Evolutionary conservation across 1,140 invertebrate species (phyloP).

Genomic region (Drosophila melanogaster): Release_6_plus_ISO1_MT NC_004354.4:8312501-8313000

Average conservation of each 20-base stretch:
- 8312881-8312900: too few species aligned
- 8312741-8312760: slow-evolving; percentile 14
- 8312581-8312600: not conserved
- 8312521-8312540: slow-evolving; percentile 30
- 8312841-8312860: too few species aligned
- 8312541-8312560: slow-evolving; percentile 47
- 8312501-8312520: slow-evolving; percentile 47
- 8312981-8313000: too few species aligned
- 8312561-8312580: slow-evolving; percentile 40
- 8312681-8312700: slow-evolving; percentile 2
- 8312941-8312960: too few species aligned
- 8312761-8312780: slow-evolving; percentile 1
- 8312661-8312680: slow-evolving; percentile 34
- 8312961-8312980: too few species aligned
- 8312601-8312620: too few species aligned
- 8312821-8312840: slow-evolving; percentile 1
- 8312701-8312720: not conserved
- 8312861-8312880: too few species aligned
- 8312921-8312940: too few species aligned
- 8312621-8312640: slow-evolving; percentile 11
- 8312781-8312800: slow-evolving; percentile 24
- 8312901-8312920: too few species aligned
- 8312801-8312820: slow-evolving; percentile 44
- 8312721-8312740: slow-evolving; percentile 7
- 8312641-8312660: slow-evolving; percentile 44